Conservation (phyloP, 2,888 invertebrate species). For the Eilema depressum region DNA sequence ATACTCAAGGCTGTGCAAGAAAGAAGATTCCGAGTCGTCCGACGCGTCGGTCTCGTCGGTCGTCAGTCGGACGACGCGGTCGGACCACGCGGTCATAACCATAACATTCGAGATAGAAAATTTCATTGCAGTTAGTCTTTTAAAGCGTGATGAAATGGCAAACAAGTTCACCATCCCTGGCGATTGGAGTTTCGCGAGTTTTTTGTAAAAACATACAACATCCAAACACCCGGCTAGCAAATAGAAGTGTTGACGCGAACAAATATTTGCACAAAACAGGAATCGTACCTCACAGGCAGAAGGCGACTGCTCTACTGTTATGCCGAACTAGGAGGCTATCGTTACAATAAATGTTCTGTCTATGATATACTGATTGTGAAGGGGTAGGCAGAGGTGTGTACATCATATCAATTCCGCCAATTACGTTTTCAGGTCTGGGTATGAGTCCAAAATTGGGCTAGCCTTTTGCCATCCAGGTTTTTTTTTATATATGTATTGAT, state of each 20-base stretch:
- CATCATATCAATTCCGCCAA: background rate
- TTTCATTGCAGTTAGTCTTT: too few relatives aligned
- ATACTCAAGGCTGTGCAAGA: too few relatives aligned
- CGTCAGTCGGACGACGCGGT: too few relatives aligned
- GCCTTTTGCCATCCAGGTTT: too few relatives aligned
- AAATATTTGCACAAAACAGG: background rate
- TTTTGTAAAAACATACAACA: background rate
- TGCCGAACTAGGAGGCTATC: background rate
- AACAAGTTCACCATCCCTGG: background rate
- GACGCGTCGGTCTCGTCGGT: too few relatives aligned
- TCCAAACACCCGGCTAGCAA: background rate
- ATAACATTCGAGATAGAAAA: too few relatives aligned
- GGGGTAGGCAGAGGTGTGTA: background rate
- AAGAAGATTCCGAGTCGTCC: too few relatives aligned
- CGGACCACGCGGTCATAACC: too few relatives aligned
- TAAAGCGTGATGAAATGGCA: background rate
- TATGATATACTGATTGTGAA: too few relatives aligned
- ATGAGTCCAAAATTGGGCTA: too few relatives aligned
- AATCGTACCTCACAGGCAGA: background rate
- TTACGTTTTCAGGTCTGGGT: too few relatives aligned
- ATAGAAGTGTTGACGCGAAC: background rate
- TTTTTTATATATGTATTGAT: too few relatives aligned
- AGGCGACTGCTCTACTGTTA: background rate
- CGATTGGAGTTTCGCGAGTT: background rate
- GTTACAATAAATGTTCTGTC: background rate